Percentiles rank a stretch among this genome's conserved stretches.
Conservation (phyloP, 2,113 vertebrate species). For the Ictalurus furcatus region DNA sequence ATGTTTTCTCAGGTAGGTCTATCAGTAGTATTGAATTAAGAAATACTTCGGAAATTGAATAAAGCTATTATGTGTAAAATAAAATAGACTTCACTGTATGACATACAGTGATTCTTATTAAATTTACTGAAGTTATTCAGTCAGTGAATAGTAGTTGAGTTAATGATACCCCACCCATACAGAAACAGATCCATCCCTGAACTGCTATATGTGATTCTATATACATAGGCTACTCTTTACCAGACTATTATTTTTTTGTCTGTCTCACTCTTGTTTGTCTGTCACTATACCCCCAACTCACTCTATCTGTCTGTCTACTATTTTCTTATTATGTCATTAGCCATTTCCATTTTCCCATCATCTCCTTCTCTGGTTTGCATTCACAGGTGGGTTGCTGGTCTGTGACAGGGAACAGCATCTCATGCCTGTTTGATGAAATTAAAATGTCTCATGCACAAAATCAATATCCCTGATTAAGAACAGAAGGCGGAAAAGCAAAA, state of each 20-base stretch:
- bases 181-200: neutral
- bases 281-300: neutral
- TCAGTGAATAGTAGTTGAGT: no score
- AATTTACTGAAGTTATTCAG: no score
- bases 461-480: conserved; percentile 52
- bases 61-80: no score
- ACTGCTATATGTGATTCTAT: neutral
- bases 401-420: conserved; percentile 39
- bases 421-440: conserved; percentile 52
- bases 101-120: no score
- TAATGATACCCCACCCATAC: neutral
- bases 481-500: conserved; percentile 35
- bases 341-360: conserved; percentile 6
- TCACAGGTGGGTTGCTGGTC: conserved; percentile 2
- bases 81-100: no score
- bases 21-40: no score
- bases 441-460: conserved; percentile 46
- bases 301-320: neutral
- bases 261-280: neutral
- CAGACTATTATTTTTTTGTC: conserved; percentile 1
- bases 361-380: conserved; percentile 14
- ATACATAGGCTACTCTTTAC: neutral
- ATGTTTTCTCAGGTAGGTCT: no score
- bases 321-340: conserved; percentile 12
- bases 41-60: no score